Conservation (phyloP, 64 coral and sea anemone genomes). For the Orbicella faveolata region DNA sequence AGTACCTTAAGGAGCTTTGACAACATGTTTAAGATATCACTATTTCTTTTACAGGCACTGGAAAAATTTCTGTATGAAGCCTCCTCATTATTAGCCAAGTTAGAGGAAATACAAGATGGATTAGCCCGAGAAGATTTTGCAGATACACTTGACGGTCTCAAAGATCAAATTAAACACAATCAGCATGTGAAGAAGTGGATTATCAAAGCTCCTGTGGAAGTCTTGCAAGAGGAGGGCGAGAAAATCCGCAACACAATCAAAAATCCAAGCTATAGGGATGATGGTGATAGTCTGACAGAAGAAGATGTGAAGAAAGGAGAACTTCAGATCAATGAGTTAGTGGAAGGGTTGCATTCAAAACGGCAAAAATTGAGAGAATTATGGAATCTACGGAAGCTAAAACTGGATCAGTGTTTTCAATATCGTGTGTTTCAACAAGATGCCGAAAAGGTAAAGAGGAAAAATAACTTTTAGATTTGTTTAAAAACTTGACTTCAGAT, state of each 20-base stretch:
- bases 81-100: constrained; percentile 91
- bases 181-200: constrained; percentile 99
- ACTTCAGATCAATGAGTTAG: constrained; percentile 79
- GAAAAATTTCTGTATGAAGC: constrained; percentile 99
- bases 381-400: constrained; percentile 91
- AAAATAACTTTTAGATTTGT: not conserved
- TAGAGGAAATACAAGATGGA: constrained; percentile 98
- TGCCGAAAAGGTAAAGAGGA: constrained; percentile 76
- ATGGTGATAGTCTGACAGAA: constrained; percentile 60
- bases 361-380: constrained; percentile 91
- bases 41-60: constrained; percentile 77
- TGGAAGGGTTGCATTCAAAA: constrained; percentile 86
- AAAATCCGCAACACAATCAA: constrained; percentile 69
- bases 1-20: not conserved
- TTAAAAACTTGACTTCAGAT: not conserved
- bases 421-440: constrained; percentile 86
- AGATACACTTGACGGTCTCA: constrained; percentile 81
- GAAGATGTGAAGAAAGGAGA: constrained; percentile 89
- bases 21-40: constrained; percentile 25
- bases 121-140: constrained; percentile 80
- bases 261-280: constrained; percentile 69
- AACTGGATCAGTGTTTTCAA: constrained; percentile 94
- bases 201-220: constrained; percentile 93
- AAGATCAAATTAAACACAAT: constrained; percentile 94
- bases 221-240: constrained; percentile 84